Evolutionary conservation across 2,113 vertebrate species (phyloP), one percentile per base, ranked within the genome.

Genomic region (Plecturocebus donacophilus): DNA sequence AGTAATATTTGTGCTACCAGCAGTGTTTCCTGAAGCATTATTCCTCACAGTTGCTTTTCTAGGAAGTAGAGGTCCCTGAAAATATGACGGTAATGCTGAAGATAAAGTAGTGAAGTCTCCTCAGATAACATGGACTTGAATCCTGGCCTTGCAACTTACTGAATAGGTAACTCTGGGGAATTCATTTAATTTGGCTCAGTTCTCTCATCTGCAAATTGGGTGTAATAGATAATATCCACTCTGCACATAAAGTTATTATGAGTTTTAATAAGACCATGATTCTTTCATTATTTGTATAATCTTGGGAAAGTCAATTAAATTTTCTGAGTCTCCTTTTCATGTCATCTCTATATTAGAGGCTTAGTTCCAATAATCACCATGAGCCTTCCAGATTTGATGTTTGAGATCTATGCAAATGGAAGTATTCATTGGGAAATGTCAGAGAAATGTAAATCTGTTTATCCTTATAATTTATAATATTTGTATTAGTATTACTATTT

Each of bases 281-380:
- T 85, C 64, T 81, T 54, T 35, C 27, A 81, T 81, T 66, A 42
- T 95, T 73, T 94, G 38, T 82, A 85, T 42, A 86, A 94, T 88
- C 21, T 70, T 56, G 20, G 52, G 19, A 38, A 94, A 83, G 47
- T 92, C n/a, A 81, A 17, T 66, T 86, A 35, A 42, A 68, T 42
- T 91, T 38, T 90, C 38, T 85, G 17, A 13, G 45, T 52, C n/a
- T 8, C 40, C 38, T 87, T 91, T 94, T 68, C 21, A 19, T 32
- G 10, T 32, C 19, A 81, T 30, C 20, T 81, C 42, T 86, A 2
- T 82, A 32, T 17, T 38, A 30, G 54, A 92, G n/a, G 8, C 5
- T 90, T 87, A 42, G 3, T 32, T 27, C 23, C 16, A 35, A 54
- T 77, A 90, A 73, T 76, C 32, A 66, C 21, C 58, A 90, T 73